Evolutionary conservation across 2,113 vertebrate genomes (phyloP), one percentile per base, ranked within the genome.

Genomic region (Chunga burmeisteri): DNA sequence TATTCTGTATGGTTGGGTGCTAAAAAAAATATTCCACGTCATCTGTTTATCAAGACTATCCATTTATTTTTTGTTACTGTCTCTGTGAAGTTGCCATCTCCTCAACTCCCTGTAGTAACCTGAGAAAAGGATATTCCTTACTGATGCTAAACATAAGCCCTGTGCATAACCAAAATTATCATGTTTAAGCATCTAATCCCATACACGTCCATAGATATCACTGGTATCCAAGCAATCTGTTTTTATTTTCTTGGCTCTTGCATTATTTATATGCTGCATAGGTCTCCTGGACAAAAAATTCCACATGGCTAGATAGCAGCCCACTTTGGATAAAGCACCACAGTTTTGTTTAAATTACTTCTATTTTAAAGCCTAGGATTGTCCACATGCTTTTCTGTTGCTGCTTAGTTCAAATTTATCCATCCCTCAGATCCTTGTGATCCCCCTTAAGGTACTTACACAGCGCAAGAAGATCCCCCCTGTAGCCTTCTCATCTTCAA

Each of bases 401-500:
- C 91, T 85, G 40, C 89, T 95, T 97, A 95, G 56, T 90, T 95
- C 91, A 79, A 81, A 88, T 96, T 97, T 91, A 97, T 97, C 94
- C 66, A 0, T 86, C 85, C 65, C 47, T 50, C 88, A 96, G 91
- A 97, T 96, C 97, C 94, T 71, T 93, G 95, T 96, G 95, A 97
- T 98, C 95, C 88, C 93, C 77, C 82, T 93, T 97, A 98, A 98
- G 97, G 77, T 97, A 72, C 96, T 98, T 98, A 98, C 0, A 40
- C 58, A 86, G 78, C 12, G 12, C 90, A 97, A 97, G 96, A 92
- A 92, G 96, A 97, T 97, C 81, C 94, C 97, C 91, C 95, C 96
- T 83, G 91, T 61, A 96, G 96, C 77, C 88, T 96, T 95, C 95
- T 97, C 91, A 95, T 97, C 95, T 97, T 93, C 95, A 83, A 81